A percentile compares a stretch with the other conserved stretches of the same genome.
These are phyloP conservation scores for Myripristis jacobus DNA, from an alignment of 2,797 vertebrate species.

Conservation along the genomic window DNA sequence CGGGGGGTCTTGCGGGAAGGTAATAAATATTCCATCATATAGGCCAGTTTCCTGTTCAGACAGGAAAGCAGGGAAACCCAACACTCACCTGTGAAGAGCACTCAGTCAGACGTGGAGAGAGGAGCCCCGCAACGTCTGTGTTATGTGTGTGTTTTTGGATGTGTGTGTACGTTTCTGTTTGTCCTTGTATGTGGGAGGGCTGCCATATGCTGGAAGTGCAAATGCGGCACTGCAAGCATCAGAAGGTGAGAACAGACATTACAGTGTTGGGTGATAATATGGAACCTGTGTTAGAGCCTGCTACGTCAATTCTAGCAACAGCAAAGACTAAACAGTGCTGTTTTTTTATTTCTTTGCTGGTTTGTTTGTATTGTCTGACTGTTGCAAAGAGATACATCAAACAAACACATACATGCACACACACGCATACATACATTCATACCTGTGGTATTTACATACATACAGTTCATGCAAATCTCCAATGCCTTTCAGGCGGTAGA, in stretches of 20 bases:
- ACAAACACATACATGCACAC: slow-evolving; percentile 1
- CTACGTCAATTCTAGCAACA: slow-evolving; percentile 21
- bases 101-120: slow-evolving; percentile 67
- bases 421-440: neutral
- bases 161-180: slow-evolving; percentile 34
- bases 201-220: slow-evolving; percentile 66
- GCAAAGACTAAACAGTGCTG: slow-evolving; percentile 2
- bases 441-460: neutral
- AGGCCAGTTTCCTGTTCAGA: slow-evolving; percentile 69
- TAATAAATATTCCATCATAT: slow-evolving; percentile 58
- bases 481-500: too few relatives aligned
- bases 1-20: slow-evolving; percentile 35
- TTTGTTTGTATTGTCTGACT: slow-evolving; percentile 1
- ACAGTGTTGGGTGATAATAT: slow-evolving; percentile 34
- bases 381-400: slow-evolving; percentile 15
- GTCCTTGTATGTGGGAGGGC: slow-evolving; percentile 60
- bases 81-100: slow-evolving; percentile 72
- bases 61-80: slow-evolving; percentile 75
- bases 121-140: slow-evolving; percentile 57
- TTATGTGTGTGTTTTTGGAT: slow-evolving; percentile 31
- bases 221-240: slow-evolving; percentile 41
- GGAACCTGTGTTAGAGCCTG: slow-evolving; percentile 20
- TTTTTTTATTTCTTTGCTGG: neutral
- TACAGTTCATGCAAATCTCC: neutral
- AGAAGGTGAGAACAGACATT: slow-evolving; percentile 51